These are phyloP conservation scores for Pollenia angustigena DNA, from an alignment of 2,888 invertebrate genomes.

Conservation along the genomic window DNA sequence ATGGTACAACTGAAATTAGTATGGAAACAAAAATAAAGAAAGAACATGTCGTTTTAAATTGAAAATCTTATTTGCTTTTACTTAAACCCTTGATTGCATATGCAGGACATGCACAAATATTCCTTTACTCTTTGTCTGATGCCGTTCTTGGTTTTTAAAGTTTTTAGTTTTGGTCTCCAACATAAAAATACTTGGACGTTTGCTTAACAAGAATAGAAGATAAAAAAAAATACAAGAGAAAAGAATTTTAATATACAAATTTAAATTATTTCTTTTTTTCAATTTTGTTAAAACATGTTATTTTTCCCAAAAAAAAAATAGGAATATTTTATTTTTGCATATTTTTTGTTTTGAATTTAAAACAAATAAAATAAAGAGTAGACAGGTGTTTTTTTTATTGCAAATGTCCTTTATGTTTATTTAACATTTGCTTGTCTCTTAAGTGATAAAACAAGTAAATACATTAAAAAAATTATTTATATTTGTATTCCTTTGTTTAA, in stretches of 20 bases:
- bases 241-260: conserved; percentile 26
- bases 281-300: conserved; percentile 1
- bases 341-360: conserved; percentile 10
- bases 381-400: too few species aligned
- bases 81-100: conserved; percentile 66
- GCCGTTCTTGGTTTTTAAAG: neutral
- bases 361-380: neutral
- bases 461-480: too few species aligned
- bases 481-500: too few species aligned
- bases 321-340: neutral
- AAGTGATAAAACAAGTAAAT: too few species aligned
- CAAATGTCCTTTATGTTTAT: too few species aligned
- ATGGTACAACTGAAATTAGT: conserved; percentile 15
- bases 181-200: conserved; percentile 46
- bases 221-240: neutral
- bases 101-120: conserved; percentile 64
- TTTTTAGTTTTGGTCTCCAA: conserved; percentile 25
- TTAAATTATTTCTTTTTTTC: conserved; percentile 10
- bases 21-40: conserved; percentile 3
- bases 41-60: conserved; percentile 61
- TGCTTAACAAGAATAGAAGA: conserved; percentile 8
- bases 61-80: conserved; percentile 69
- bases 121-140: conserved; percentile 9
- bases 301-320: neutral
- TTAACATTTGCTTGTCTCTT: too few species aligned